Evolutionary conservation across 2,113 vertebrate species (phyloP), one percentile per base, ranked within the genome.

Genomic region (Ageneiosus marmoratus): DNA sequence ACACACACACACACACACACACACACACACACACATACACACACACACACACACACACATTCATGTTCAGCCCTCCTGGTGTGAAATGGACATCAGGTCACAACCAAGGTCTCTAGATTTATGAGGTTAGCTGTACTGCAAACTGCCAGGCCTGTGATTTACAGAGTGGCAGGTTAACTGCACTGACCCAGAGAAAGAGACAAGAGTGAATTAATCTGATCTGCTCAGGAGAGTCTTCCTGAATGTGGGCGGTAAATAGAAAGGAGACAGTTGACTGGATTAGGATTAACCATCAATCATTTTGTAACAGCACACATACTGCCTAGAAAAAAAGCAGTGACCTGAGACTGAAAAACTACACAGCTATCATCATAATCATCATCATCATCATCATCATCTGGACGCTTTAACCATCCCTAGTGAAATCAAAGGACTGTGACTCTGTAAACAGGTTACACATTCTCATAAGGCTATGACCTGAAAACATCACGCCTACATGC

Each of bases 101-200:
- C 63, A 53, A 67, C 29, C 2, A 15, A 76, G 44, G 70, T 37
- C 18, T 80, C 10, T 74, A 62, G 63, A 87, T 84, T 87, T 50
- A 84, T 48, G 83, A 78, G 73, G 13, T 85, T 85, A 87, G 69
- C 53, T 76, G 34, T 77, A 80, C 27, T 62, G 63, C 76, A 65
- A 81, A 81, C 80, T 10, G n/a, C 51, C 55, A 37, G 32, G 75
- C 32, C 9, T 80, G 11, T 77, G 60, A 87, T 84, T 87, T 77
- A 83, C 77, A 70, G 58, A 79, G 76, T 29, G 69, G 29, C 32
- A 87, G 76, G 80, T 83, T 85, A 87, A 85, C 60, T 34, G 76
- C 69, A 62, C 62, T 85, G 80, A 85, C 83, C 83, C 70, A 37
- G n/a, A 55, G 5, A 79, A 62, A 67, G 60, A 50, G 16, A 76